These are phyloP conservation scores for Nettapus auritus DNA, from an alignment of 2,113 vertebrate genomes.

Conservation along the genomic window DNA sequence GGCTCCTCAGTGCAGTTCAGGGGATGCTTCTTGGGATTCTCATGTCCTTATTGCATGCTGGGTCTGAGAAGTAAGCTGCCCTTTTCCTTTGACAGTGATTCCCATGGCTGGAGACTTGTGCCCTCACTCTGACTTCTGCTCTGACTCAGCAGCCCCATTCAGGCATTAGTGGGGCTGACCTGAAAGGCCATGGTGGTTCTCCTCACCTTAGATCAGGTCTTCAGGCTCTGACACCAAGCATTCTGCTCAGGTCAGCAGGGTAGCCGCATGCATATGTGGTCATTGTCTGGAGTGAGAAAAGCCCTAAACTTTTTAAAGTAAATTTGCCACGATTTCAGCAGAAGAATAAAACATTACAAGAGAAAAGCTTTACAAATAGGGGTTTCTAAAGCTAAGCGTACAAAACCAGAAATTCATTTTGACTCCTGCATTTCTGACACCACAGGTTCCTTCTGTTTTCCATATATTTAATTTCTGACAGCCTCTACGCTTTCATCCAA, in stretches of 20 bases:
- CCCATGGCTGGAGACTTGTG: not conserved
- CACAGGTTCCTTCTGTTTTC: not conserved
- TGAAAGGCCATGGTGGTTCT: not conserved
- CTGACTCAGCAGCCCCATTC: not conserved
- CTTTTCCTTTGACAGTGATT: not conserved
- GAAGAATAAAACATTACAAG: not conserved
- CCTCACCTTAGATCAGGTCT: not conserved
- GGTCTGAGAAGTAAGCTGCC: not conserved
- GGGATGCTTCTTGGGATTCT: not conserved
- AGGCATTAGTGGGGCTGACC: not conserved
- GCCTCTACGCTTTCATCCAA: not conserved
- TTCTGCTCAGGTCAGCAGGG: not conserved
- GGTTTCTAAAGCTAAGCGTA: not conserved
- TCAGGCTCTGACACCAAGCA: not conserved
- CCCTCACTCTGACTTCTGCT: not conserved
- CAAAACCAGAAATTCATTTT: not conserved
- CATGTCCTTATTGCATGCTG: accelerated
- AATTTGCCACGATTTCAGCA: not conserved
- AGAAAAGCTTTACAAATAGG: not conserved
- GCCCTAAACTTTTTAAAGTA: not conserved
- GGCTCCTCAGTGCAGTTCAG: not conserved
- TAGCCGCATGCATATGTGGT: not conserved
- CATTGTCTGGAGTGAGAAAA: not conserved
- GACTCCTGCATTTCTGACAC: not conserved
- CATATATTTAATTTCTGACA: not conserved